Percentiles rank a stretch among this genome's conserved stretches.
These are phyloP conservation scores for Belgica antarctica DNA, from an alignment of 2,888 invertebrate genomes.

Conservation along the genomic window DNA sequence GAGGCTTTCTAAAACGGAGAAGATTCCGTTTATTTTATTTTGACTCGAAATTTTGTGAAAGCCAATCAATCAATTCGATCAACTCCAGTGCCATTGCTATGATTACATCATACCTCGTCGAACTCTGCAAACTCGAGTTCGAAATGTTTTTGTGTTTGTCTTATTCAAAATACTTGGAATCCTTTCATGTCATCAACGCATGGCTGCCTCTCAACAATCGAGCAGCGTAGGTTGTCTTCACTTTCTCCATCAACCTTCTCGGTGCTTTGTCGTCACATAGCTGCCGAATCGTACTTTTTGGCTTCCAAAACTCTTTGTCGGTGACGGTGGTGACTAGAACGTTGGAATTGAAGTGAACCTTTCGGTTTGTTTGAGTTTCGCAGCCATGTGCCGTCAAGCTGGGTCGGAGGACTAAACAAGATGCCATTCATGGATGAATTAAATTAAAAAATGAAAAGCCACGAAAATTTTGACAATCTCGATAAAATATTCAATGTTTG, in stretches of 20 bases:
- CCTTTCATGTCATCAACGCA: background rate
- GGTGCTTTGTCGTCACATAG: background rate
- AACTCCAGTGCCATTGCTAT: background rate
- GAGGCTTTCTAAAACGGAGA: no score
- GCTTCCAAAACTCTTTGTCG: background rate
- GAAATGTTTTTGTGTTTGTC: background rate
- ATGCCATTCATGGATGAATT: constrained; percentile 15
- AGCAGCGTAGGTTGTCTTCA: background rate
- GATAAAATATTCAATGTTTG: background rate
- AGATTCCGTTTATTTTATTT: background rate
- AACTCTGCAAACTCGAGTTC: background rate
- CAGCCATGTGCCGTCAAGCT: no score
- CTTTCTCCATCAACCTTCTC: background rate
- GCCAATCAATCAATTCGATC: background rate
- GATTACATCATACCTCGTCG: background rate
- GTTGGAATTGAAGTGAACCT: background rate
- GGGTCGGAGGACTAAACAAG: no score
- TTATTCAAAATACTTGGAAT: background rate
- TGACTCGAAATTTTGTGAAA: background rate
- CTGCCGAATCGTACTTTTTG: background rate
- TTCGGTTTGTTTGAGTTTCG: background rate
- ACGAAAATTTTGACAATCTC: background rate
- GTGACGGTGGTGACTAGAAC: background rate
- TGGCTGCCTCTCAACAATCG: background rate
- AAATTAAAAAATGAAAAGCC: background rate